Evolutionary conservation across 2,113 vertebrate genomes (phyloP).

Genomic region (Brevimyrus niger): DNA sequence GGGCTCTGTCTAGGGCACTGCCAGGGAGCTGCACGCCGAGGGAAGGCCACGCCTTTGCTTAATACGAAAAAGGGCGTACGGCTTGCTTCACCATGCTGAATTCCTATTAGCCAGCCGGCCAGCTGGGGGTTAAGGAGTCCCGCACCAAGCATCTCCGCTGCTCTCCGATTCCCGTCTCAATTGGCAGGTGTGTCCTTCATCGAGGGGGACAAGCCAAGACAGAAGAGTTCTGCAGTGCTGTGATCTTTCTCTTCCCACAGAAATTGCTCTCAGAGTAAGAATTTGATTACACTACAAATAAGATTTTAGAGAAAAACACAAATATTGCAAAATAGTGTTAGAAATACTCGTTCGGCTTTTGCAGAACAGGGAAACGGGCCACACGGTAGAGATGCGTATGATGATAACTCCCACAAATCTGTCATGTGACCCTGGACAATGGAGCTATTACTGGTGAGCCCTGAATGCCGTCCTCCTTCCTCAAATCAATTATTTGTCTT

Average conservation of each 20-base stretch:
- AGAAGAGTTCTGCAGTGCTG: background rate
- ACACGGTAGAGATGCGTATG: background rate
- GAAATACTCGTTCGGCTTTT: background rate
- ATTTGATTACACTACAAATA: background rate
- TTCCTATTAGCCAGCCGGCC: background rate
- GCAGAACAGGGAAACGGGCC: background rate
- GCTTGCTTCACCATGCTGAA: background rate
- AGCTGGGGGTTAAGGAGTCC: background rate
- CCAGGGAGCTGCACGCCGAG: background rate
- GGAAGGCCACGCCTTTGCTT: background rate
- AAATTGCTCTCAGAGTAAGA: background rate
- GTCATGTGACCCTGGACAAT: background rate
- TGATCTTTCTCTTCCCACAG: background rate
- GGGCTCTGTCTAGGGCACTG: background rate
- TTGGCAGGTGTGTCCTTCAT: background rate
- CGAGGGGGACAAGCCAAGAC: background rate
- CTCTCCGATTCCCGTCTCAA: background rate
- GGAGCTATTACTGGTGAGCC: background rate
- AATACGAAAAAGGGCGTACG: background rate
- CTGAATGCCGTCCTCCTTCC: background rate
- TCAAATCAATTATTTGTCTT: constrained; percentile 11
- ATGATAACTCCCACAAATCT: background rate
- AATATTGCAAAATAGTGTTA: background rate
- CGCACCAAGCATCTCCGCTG: background rate
- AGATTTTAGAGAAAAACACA: background rate